Conservation (phyloP, 2,797 vertebrate species). For the Hemitrygon akajei region DNA sequence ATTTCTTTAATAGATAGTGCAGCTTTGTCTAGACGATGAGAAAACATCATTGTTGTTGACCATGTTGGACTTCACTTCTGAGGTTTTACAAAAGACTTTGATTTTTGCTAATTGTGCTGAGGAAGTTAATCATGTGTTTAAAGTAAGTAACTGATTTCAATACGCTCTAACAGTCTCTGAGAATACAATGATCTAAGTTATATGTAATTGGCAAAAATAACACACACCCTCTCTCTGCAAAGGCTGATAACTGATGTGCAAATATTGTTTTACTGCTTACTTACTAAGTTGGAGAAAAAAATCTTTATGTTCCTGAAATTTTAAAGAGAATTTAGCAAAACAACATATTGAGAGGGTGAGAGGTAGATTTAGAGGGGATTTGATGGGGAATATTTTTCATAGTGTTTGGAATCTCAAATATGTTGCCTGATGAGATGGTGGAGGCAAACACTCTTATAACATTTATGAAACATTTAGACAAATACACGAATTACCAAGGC, state of each 20-base stretch:
- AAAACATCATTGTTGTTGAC: constrained; percentile 66
- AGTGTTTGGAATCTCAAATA: too few relatives aligned
- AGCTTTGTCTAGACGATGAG: constrained; percentile 60
- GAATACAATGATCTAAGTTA: neutral
- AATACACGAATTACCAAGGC: too few relatives aligned
- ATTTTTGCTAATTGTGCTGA: constrained; percentile 63
- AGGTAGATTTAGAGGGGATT: too few relatives aligned
- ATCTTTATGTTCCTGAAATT: neutral
- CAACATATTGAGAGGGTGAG: too few relatives aligned
- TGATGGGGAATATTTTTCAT: too few relatives aligned
- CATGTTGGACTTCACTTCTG: constrained; percentile 61
- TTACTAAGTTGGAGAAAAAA: neutral
- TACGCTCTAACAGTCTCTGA: neutral
- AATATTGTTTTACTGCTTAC: neutral
- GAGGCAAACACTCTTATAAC: too few relatives aligned
- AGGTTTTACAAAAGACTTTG: constrained; percentile 70
- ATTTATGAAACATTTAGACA: too few relatives aligned
- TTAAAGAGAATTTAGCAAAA: neutral
- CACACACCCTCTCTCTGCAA: neutral
- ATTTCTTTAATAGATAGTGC: constrained; percentile 63
- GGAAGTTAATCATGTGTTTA: constrained; percentile 72
- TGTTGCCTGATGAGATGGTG: too few relatives aligned
- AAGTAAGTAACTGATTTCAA: constrained; percentile 55
- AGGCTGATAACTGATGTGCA: neutral
- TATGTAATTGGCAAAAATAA: neutral